Evolutionary conservation across 37 sponge, comb jelly and placozoan species (phyloP).

Genomic region (Hormiphora californensis): DNA sequence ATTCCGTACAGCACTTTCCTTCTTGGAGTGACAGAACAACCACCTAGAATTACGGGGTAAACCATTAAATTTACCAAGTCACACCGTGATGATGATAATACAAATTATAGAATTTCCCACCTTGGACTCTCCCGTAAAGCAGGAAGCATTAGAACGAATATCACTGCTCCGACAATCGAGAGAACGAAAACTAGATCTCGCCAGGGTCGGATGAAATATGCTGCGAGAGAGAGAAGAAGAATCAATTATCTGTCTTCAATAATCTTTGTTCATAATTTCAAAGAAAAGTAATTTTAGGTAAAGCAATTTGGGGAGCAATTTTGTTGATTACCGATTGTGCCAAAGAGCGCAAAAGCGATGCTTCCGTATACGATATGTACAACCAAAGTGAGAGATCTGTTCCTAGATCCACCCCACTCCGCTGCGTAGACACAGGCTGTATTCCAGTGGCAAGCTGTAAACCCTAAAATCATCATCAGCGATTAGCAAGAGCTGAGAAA

Average conservation of each 20-base stretch:
- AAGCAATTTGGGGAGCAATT: not conserved
- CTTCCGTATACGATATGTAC: not conserved
- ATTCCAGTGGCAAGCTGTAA: constrained; percentile 41
- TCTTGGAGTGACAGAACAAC: constrained; percentile 28
- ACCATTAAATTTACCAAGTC: not conserved
- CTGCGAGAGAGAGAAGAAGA: too few species aligned
- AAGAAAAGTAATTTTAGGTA: not conserved
- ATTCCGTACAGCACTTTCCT: not conserved
- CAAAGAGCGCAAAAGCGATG: constrained; percentile 8
- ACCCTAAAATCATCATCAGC: too few species aligned
- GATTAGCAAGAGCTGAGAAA: too few species aligned
- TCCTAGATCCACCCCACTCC: constrained; percentile 25
- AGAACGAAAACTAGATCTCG: not conserved
- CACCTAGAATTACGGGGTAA: not conserved
- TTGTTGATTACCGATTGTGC: not conserved
- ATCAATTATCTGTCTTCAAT: too few species aligned
- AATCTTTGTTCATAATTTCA: too few species aligned
- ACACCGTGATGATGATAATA: not conserved
- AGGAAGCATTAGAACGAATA: not conserved
- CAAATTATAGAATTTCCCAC: not conserved
- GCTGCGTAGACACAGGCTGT: constrained; percentile 25
- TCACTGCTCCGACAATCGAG: not conserved
- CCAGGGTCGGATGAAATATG: constrained; percentile 11
- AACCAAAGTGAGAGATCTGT: constrained; percentile 11
- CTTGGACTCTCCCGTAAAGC: not conserved